These are phyloP conservation scores for Tupaia tana DNA, from an alignment of 2,113 vertebrate genomes.

Conservation along the genomic window DNA sequence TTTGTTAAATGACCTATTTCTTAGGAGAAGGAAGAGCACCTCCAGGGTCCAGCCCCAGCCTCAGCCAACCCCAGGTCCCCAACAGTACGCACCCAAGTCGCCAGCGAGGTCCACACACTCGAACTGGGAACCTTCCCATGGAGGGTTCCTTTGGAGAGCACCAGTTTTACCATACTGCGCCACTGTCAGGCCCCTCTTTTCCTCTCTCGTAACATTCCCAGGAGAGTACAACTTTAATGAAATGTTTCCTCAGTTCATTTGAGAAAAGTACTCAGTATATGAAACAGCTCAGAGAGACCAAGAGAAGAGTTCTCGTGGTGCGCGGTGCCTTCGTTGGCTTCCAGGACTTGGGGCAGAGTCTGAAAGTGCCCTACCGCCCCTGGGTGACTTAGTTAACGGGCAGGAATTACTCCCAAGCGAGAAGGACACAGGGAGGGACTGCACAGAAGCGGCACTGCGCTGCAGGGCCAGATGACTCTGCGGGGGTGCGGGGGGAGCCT, in stretches of 20 bases:
- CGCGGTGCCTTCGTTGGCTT: background rate
- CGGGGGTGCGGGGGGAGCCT: rapidly evolving
- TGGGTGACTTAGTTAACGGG: background rate
- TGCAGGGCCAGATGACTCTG: background rate
- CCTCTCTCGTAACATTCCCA: background rate
- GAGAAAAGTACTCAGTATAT: background rate
- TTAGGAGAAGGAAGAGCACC: too few species aligned
- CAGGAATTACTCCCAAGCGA: background rate
- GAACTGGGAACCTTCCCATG: too few species aligned
- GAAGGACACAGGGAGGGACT: background rate
- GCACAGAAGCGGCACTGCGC: background rate
- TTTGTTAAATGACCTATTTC: too few species aligned
- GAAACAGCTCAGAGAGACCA: background rate
- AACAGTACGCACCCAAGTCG: too few species aligned
- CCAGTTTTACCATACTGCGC: too few species aligned
- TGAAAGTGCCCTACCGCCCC: background rate
- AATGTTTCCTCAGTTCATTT: background rate
- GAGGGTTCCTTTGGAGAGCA: too few species aligned
- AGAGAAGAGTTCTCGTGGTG: background rate
- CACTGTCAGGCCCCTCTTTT: background rate
- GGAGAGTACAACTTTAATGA: background rate
- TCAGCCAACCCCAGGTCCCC: too few species aligned
- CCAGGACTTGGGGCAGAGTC: background rate
- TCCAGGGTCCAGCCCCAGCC: too few species aligned
- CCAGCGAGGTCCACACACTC: too few species aligned